Evolutionary conservation across 2,888 invertebrate genomes (phyloP), one percentile per base, ranked within the genome.

Genomic region (Caenorhabditis parvicauda): DNA sequence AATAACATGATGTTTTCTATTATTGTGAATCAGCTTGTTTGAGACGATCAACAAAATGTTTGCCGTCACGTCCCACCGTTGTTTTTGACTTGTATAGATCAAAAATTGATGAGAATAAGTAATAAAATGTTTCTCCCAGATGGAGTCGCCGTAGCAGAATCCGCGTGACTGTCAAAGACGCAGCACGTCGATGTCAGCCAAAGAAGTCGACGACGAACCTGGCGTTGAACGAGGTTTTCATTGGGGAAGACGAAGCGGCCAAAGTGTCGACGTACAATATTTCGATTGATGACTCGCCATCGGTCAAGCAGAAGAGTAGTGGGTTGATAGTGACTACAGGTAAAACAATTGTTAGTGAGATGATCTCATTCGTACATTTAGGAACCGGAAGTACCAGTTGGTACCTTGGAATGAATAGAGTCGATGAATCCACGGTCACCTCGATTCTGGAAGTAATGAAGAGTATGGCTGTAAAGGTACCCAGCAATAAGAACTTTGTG

Each of bases 181-280:
- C 35, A 9, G 24, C 47, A 25, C 48, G 45, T 25, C n/a, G n/a
- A n/a, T n/a, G n/a, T n/a, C 37, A 14, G n/a, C 41, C 22, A 41
- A 67, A 56, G 45, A 37, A 51, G 28, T 35, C 29, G 17, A 38
- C 27, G n/a, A 58, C 95, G 94, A 0, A 89, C 79, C 84, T 94
- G 72, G 95, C 95, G 0, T 85, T 98, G n/a, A 98, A 98, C 82
- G 98, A 98, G 41, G 92, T 98, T 24, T 98, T 95, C 81, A 89
- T 96, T 79, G 98, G 96, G 0, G 98, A 98, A 85, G 89, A 90
- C 52, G 87, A 95, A 62, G 92, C 96, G 12, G 93, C 96, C 0
- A 87, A 85, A 82, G 79, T 79, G 3, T 68, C 67, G 5, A 66
- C 65, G 1, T 72, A 70, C 46, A 69, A 72, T n/a, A 67, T 92